Conservation (phyloP, 1,140 invertebrate genomes). For the Tetramorium simillimum region DNA sequence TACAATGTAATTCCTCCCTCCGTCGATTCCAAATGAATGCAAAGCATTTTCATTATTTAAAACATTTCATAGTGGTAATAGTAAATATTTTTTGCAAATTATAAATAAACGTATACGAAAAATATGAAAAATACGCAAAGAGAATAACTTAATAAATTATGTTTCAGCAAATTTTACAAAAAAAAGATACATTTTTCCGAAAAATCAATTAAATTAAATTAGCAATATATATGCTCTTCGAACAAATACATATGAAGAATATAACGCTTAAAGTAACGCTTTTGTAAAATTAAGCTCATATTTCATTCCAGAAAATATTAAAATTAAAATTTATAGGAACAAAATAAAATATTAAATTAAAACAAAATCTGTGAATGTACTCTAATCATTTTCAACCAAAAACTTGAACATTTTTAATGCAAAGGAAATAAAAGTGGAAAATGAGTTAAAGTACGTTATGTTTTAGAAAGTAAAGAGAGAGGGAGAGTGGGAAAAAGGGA, state of each 20-base stretch:
- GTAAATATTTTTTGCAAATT: not conserved
- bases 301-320: not conserved
- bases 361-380: not conserved
- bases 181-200: not conserved
- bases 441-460: constrained; percentile 10
- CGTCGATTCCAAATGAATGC: not conserved
- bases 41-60: not conserved
- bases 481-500: constrained; percentile 27
- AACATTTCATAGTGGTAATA: not conserved
- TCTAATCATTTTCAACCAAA: not conserved
- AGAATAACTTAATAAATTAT: not conserved
- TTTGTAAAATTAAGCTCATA: not conserved
- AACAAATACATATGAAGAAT: not conserved
- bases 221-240: not conserved
- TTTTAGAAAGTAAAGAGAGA: not conserved
- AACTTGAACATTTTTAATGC: not conserved
- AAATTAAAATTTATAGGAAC: not conserved
- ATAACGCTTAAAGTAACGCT: not conserved
- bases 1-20: not conserved
- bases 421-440: not conserved
- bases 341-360: constrained; percentile 2
- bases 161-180: not conserved
- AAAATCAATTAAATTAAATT: not conserved
- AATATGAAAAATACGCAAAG: not conserved
- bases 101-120: not conserved